Conservation (phyloP, 2,797 vertebrate species). For the Knipowitschia caucasica region DNA sequence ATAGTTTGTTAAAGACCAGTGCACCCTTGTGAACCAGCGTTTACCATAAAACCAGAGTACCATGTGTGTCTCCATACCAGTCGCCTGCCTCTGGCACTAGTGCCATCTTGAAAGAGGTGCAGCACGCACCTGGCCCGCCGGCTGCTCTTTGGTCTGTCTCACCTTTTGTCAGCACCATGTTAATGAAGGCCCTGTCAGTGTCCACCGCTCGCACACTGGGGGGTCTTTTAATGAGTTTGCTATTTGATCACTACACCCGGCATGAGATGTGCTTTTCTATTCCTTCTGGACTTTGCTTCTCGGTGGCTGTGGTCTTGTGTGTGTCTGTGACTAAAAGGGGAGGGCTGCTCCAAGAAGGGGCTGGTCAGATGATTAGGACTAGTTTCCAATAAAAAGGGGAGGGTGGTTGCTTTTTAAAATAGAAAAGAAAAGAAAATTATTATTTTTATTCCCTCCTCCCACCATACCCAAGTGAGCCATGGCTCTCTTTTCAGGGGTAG, state of each 20-base stretch:
- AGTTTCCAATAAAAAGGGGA: conserved; percentile 58
- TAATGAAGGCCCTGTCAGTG: conserved; percentile 79
- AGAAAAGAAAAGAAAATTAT: conserved; percentile 66
- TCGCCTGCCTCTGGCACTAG: conserved; percentile 49
- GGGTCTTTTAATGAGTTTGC: conserved; percentile 76
- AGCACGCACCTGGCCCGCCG: conserved; percentile 76
- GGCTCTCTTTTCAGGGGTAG: conserved; percentile 77
- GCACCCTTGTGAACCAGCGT: neutral
- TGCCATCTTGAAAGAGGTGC: conserved; percentile 72
- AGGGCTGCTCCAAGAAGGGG: conserved; percentile 46
- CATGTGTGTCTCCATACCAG: conserved; percentile 42
- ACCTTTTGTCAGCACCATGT: conserved; percentile 81
- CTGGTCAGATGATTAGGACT: conserved; percentile 72
- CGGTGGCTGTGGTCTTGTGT: conserved; percentile 34
- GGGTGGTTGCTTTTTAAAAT: conserved; percentile 56
- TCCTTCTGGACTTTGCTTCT: conserved; percentile 55
- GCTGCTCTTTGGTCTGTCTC: conserved; percentile 80
- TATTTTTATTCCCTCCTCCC: conserved; percentile 58
- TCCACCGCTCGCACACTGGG: conserved; percentile 66
- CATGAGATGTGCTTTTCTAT: conserved; percentile 59
- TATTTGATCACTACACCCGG: conserved; percentile 77
- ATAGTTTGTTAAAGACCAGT: conserved; percentile 18
- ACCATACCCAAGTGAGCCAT: conserved; percentile 66
- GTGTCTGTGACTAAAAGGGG: conserved; percentile 25
- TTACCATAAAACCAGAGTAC: conserved; percentile 45